Base-by-base conservation (phyloP, 2,113 vertebrate species). In the Semnornis frantzii region DNA sequence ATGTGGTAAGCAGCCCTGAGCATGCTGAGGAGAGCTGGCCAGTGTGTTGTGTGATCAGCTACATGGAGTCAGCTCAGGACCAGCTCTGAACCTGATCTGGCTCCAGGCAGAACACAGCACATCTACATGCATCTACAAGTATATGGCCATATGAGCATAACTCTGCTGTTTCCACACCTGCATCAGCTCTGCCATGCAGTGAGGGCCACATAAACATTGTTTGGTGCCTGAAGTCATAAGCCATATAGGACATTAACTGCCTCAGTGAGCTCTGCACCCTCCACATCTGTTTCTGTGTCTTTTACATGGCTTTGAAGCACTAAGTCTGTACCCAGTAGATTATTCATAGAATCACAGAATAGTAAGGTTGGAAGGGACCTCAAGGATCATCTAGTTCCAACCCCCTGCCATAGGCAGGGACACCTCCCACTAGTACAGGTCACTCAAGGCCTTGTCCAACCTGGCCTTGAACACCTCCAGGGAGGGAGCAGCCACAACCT, bases 101-200 rank as follows among this genome's bases (percentile, higher is more conserved):
- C 48, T 75, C 48, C 73, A 44, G 58, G 28, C 33, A 54, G 62
- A 90, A 58, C 1, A 0, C 0, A 12, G 42, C 8, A 4, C 4
- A 15, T 55, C 73, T 50, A 30, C 8, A 2, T 0, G 0, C 2
- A 2, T 5, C 59, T 55, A 19, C 68, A 66, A 39, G 30, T 30
- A 16, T 46, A 6, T 77, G 15, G 76, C 33, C 57, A 23, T 0
- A 0, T 15, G 48, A 34, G 6, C 28, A 8, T 17, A n/a, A 33
- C 65, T 2, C 1, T 15, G 3, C 34, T 17, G 8, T 23, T 77
- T 39, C 64, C 50, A 44, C 34, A 33, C 16, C 86, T 63, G 72
- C 72, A 58, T 34, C 69, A 62, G 39, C n/a, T 33, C 81, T 33
- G 50, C 12, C 12, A 0, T 24, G 50, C 58, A 28, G 3, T 7